Base-by-base conservation (phyloP, 2,888 invertebrate species). In the Galerucella pusilla region DNA sequence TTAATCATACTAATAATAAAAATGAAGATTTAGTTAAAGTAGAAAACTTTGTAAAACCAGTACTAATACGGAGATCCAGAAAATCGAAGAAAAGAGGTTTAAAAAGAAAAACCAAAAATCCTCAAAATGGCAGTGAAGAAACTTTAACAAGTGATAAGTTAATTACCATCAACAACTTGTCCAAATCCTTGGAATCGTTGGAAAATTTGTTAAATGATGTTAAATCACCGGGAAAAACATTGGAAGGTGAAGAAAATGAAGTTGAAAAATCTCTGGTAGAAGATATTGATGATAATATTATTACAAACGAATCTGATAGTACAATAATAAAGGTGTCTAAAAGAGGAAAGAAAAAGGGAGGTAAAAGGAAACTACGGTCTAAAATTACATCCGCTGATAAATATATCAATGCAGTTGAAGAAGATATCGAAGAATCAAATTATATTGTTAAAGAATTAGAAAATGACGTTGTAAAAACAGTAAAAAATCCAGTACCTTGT, bases 321-420 rank as follows among this genome's bases (percentile, higher is more conserved):
- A 69, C 60, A 28, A 35, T 1, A 11, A 42, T 35, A 28, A 52
- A 63, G 28, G 35, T n/a, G 45, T 49, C 63, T n/a, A 70, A 63
- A 54, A 69, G 25, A 45, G n/a, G 35, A n/a, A 70, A 20, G 52
- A 70, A 61, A 61, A 60, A 61, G 57, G 61, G 46, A 25, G 49
- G 7, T 20, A 52, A 20, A 7, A 63, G 16, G 20, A 70, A 63
- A 54, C 2, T 14, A 7, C 61, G 63, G 25, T 25, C 49, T 46
- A 60, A 46, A 69, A 68, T 4, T 59, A 7, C 2, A 5, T 7
- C 28, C 10, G 1, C 14, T 9, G 59, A 67, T 52, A 20, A 68
- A 20, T 45, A 20, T 42, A 5, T 20, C 1, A 49, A 57, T 59
- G 52, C 28, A 42, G 16, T n/a, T 68, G 6, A 42, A 59, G 42